Conservation (phyloP, 2,113 vertebrate species). For the Sinocyclocheilus maitianheensis region DNA sequence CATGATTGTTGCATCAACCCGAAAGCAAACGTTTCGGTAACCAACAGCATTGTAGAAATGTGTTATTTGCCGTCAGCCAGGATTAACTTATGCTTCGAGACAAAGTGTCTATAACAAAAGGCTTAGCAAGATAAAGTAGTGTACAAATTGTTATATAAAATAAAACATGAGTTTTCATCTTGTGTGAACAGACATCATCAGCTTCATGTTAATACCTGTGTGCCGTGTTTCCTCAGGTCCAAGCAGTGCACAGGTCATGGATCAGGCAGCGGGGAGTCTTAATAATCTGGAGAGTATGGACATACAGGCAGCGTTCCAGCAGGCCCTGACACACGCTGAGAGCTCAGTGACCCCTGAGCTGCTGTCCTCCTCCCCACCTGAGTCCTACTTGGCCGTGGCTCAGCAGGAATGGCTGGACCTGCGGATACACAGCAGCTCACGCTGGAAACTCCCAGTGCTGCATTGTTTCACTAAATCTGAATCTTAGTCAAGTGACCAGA, state of each 20-base stretch:
- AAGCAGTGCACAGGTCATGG: slow-evolving; percentile 58
- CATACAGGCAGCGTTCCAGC: slow-evolving; percentile 34
- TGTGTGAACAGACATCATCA: not conserved
- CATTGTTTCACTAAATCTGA: slow-evolving; percentile 72
- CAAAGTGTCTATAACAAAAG: too few relatives aligned
- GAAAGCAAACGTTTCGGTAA: too few relatives aligned
- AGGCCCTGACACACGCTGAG: slow-evolving; percentile 48
- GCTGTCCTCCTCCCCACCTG: slow-evolving; percentile 61
- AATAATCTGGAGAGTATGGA: slow-evolving; percentile 77
- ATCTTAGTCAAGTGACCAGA: slow-evolving; percentile 58
- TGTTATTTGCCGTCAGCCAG: too few relatives aligned
- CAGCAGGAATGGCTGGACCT: slow-evolving; percentile 84
- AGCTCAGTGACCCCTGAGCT: slow-evolving; percentile 56
- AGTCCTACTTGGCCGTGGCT: slow-evolving; percentile 73
- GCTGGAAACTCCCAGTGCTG: slow-evolving; percentile 72
- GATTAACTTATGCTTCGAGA: too few relatives aligned
- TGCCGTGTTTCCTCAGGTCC: slow-evolving; percentile 65
- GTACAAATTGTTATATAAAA: too few relatives aligned
- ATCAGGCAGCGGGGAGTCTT: slow-evolving; percentile 65
- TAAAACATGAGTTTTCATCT: too few relatives aligned
- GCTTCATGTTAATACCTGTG: not conserved
- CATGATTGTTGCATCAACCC: too few relatives aligned
- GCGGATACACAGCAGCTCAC: slow-evolving; percentile 70
- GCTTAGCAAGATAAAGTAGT: too few relatives aligned
- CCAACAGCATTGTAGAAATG: too few relatives aligned